Conservation (phyloP, 1,140 invertebrate species). For the Drosophila aff. region DNA sequence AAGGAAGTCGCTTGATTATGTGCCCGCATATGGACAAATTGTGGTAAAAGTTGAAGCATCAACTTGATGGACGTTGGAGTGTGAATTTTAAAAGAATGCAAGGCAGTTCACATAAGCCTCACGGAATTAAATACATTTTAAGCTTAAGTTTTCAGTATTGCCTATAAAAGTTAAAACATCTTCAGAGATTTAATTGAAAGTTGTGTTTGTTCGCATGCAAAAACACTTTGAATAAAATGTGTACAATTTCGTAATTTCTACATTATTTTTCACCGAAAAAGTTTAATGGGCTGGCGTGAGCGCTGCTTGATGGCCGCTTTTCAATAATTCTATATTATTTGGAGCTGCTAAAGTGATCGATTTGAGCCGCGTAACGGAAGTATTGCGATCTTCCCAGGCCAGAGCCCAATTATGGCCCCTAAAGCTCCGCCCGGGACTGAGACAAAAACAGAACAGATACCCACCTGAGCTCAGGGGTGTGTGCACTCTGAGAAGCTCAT, state of each 20-base stretch:
- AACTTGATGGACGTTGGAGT: slow-evolving; percentile 24
- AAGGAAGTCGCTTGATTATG: slow-evolving; percentile 46
- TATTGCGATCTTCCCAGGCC: slow-evolving; percentile 33
- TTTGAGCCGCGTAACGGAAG: slow-evolving; percentile 40
- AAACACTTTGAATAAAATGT: slow-evolving; percentile 13
- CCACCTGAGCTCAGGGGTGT: slow-evolving; percentile 22
- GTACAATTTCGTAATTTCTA: slow-evolving; percentile 15
- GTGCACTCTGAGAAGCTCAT: slow-evolving; percentile 66
- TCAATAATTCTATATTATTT: slow-evolving; percentile 46
- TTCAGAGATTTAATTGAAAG: neutral
- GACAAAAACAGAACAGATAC: slow-evolving; percentile 15
- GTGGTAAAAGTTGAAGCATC: slow-evolving; percentile 42
- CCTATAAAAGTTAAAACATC: too few relatives aligned
- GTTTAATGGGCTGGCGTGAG: slow-evolving; percentile 8
- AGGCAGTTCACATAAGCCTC: neutral
- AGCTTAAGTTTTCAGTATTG: neutral
- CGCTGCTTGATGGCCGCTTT: slow-evolving; percentile 20
- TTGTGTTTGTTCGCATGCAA: neutral
- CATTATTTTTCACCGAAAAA: slow-evolving; percentile 14
- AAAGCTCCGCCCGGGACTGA: slow-evolving; percentile 14
- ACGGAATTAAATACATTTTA: neutral
- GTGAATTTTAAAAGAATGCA: slow-evolving; percentile 2
- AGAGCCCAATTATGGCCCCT: slow-evolving; percentile 57
- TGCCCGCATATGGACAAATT: slow-evolving; percentile 18
- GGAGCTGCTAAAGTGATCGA: slow-evolving; percentile 50